Base-by-base conservation (phyloP, 1,140 invertebrate species). In the Probaryconus sp. region DNA sequence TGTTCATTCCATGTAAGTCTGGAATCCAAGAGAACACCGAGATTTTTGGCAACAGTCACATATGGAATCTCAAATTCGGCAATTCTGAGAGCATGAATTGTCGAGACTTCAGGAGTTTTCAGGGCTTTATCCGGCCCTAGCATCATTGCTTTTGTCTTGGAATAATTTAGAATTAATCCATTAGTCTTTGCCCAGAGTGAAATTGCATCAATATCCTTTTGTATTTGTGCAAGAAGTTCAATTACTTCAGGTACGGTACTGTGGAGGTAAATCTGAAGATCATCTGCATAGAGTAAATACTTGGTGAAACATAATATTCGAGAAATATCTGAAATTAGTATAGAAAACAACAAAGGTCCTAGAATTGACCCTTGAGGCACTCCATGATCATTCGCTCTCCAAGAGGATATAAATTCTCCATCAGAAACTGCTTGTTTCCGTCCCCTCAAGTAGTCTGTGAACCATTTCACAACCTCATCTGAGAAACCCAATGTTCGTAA, bases 271-370 rank as follows among this genome's bases (percentile, higher is more conserved):
- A 31, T 31, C 10, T 31, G 4, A 5, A 31, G 30, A 10, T 31
- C 30, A n/a, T 31, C 30, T n/a, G 30, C 30, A 31, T 31, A 31
- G 3, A 31, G 2, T n/a, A 31, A 10, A n/a, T 31, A 31, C n/a
- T 10, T 3, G n/a, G 2, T n/a, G 30, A n/a, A n/a, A 3, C n/a
- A 2, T 5, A 31, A n/a, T 2, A 2, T 3, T 31, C 3, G 2
- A 5, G n/a, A n/a, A 2, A 31, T 4, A n/a, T 51, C 48, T 6
- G 3, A 33, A 21, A 20, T 31, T 18, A 17, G 35, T 0, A 51
- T 5, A 7, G 48, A 51, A 33, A 28, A 51, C 5, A 51, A 7
- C 0, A 51, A 2, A n/a, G 48, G 48, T 2, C 48, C 48, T 10
- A 37, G 10, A 0, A 51, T 30, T 10, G 28, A 33, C 0, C 30